Evolutionary conservation across 2,888 invertebrate genomes (phyloP).

Genomic region (Napeogenes sylphis): DNA sequence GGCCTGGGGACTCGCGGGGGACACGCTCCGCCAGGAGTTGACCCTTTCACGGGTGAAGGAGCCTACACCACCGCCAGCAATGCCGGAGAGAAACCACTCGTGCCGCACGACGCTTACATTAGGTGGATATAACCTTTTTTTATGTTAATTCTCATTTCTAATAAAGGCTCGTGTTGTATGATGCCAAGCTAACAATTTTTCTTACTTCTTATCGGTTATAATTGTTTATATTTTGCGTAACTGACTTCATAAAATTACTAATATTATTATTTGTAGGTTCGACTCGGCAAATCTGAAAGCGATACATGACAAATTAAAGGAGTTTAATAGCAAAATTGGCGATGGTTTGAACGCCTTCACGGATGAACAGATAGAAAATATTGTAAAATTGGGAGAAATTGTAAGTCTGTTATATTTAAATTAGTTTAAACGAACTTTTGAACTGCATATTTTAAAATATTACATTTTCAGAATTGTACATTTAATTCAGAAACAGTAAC

Average conservation of each 20-base stretch:
- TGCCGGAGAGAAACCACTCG: slow-evolving; percentile 47
- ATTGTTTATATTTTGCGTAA: too few relatives aligned
- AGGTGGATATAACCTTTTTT: slow-evolving; percentile 40
- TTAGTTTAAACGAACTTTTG: not conserved
- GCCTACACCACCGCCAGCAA: slow-evolving; percentile 80
- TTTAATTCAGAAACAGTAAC: slow-evolving; percentile 70
- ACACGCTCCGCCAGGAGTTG: slow-evolving; percentile 49
- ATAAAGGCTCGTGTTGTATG: too few relatives aligned
- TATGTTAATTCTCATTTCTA: not conserved
- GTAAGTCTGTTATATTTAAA: slow-evolving; percentile 40
- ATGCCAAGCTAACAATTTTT: too few relatives aligned
- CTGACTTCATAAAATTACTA: too few relatives aligned
- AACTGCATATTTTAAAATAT: not conserved
- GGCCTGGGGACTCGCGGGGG: slow-evolving; percentile 30
- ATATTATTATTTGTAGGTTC: slow-evolving; percentile 74
- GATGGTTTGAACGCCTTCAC: slow-evolving; percentile 72
- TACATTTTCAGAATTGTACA: slow-evolving; percentile 50
- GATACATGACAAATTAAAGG: slow-evolving; percentile 84
- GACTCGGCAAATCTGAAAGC: slow-evolving; percentile 87
- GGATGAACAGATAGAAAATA: slow-evolving; percentile 76
- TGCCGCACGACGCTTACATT: slow-evolving; percentile 67
- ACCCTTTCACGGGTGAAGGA: slow-evolving; percentile 83
- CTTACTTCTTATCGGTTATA: too few relatives aligned
- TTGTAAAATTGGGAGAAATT: slow-evolving; percentile 81
- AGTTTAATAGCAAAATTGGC: slow-evolving; percentile 83